These are phyloP conservation scores for Nesidiocoris tenuis DNA, from an alignment of 2,888 invertebrate genomes.

Conservation along the genomic window DNA sequence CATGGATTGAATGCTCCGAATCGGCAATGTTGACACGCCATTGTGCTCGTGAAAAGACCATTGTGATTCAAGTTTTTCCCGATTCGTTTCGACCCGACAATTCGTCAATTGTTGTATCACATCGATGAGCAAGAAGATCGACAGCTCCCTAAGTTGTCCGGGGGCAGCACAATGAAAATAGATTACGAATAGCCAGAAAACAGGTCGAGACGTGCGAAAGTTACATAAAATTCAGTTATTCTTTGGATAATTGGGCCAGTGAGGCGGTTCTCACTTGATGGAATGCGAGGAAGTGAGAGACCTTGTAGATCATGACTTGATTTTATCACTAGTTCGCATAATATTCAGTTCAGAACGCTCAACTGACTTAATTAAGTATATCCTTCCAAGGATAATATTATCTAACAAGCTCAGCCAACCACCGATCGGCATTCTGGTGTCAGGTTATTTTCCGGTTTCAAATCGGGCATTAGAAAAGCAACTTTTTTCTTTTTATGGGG, in stretches of 20 bases:
- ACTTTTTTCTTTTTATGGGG: too few relatives aligned
- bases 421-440: too few relatives aligned
- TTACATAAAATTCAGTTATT: neutral
- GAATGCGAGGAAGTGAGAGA: neutral
- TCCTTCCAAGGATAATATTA: too few relatives aligned
- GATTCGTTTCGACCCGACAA: neutral
- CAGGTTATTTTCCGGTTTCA: too few relatives aligned
- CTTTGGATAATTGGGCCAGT: neutral
- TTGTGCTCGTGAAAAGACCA: neutral
- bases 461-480: too few relatives aligned
- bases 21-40: too few relatives aligned
- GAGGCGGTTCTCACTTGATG: neutral
- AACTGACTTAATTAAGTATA: too few relatives aligned
- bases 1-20: too few relatives aligned
- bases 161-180: neutral
- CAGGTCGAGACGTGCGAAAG: neutral
- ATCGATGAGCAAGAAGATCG: neutral
- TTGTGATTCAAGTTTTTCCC: neutral
- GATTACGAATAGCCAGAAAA: neutral
- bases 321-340: too few relatives aligned
- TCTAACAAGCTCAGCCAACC: too few relatives aligned
- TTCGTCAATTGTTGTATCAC: neutral
- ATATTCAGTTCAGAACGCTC: too few relatives aligned
- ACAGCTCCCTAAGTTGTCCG: neutral
- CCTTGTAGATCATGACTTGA: too few relatives aligned